Evolutionary conservation across 2,113 vertebrate species (phyloP), one percentile per base, ranked within the genome.

Genomic region (Microtus montanus): DNA sequence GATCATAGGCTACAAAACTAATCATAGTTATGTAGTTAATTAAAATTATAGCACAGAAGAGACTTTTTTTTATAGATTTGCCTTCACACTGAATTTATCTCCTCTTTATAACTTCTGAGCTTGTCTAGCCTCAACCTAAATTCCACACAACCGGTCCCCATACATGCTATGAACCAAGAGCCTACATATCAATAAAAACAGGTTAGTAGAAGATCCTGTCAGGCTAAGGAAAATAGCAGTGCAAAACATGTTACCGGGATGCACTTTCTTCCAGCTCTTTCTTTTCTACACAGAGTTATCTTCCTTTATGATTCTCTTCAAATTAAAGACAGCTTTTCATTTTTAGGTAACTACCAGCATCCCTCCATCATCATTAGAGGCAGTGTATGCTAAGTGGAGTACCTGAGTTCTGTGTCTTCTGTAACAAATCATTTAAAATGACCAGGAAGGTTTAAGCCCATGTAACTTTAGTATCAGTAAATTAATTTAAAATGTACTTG

Each of bases 401-500:
- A 86, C 74, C 89, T 70, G 17, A 89, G 70, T 95, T 89, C 85
- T 87, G 1, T 58, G 41, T 88, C n/a, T 68, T 92, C 66, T 89
- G 7, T 86, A n/a, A 2, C 71, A 14, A 89, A 94, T 92, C 30
- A 70, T 30, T 93, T 93, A 14, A 71, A 71, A 92, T 7, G 58
- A 30, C 12, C 44, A 19, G 7, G 15, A 94, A 44, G 52, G 24
- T 41, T 94, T 93, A 87, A 92, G 4, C 47, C 89, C 22, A 87
- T 24, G 38, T 1, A 35, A 90, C 64, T 96, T 94, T 89, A 94
- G 96, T 87, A 5, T 13, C 91, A 68, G 71, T 15, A 93, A 61
- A 79, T 83, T 26, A 47, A 2, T 49, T 44, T n/a, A 20, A 64
- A 95, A 73, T 80, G 30, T 89, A 6, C 71, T 6, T 4, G 79